A percentile compares a stretch with the other conserved stretches of the same genome.
These are phyloP conservation scores for Lineus longissimus DNA, from an alignment of 1,140 invertebrate genomes.

Conservation along the genomic window DNA sequence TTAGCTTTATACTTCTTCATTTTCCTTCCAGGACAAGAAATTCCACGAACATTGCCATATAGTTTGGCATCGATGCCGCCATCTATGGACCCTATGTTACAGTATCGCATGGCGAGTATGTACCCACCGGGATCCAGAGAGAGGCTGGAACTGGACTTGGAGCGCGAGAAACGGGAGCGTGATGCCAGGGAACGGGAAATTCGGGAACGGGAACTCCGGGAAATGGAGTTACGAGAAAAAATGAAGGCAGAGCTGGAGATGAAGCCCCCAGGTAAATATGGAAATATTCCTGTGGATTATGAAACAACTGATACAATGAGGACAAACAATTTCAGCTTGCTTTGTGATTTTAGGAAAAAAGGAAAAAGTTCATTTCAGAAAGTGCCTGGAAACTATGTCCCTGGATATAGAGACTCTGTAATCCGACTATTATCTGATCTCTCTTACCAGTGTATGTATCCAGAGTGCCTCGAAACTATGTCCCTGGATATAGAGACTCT, in stretches of 20 bases:
- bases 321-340: too few relatives aligned
- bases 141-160: constrained; percentile 75
- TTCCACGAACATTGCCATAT: constrained; percentile 20
- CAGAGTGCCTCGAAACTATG: too few relatives aligned
- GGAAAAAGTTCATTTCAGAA: too few relatives aligned
- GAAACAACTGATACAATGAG: too few relatives aligned
- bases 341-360: too few relatives aligned
- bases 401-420: too few relatives aligned
- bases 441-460: too few relatives aligned
- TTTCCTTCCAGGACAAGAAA: constrained; percentile 37
- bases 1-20: too few relatives aligned
- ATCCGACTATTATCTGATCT: too few relatives aligned
- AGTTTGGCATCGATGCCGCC: constrained; percentile 26
- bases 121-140: constrained; percentile 64
- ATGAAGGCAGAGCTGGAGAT: constrained; percentile 50
- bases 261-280: constrained; percentile 44
- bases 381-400: too few relatives aligned
- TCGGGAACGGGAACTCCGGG: constrained; percentile 73
- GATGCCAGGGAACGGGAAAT: constrained; percentile 72
- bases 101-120: constrained; percentile 52
- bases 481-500: too few relatives aligned
- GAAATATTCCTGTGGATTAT: too few relatives aligned
- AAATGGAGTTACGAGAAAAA: constrained; percentile 68
- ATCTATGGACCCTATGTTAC: constrained; percentile 64
- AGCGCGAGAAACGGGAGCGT: constrained; percentile 77